These are phyloP conservation scores for Pammene fasciana DNA, from an alignment of 2,888 invertebrate genomes.

Conservation along the genomic window DNA sequence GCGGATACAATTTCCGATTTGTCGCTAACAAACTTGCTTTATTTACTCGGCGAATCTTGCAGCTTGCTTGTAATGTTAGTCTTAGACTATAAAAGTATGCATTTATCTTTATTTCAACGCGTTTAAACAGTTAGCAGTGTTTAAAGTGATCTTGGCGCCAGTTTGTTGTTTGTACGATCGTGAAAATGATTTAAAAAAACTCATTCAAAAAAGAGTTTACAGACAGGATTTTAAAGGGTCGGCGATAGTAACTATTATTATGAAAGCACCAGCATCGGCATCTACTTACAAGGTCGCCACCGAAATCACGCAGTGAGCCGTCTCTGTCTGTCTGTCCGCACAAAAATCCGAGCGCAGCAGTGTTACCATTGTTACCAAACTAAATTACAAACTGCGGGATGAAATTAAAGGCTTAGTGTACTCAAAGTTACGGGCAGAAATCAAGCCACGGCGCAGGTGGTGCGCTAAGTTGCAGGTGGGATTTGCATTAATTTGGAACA, in stretches of 20 bases:
- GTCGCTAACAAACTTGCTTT: constrained; percentile 52
- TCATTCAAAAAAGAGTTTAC: too few relatives aligned
- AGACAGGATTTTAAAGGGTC: too few relatives aligned
- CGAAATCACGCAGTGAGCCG: background rate
- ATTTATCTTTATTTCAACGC: too few relatives aligned
- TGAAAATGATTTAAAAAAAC: too few relatives aligned
- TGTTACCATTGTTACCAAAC: constrained; percentile 25
- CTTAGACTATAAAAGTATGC: background rate
- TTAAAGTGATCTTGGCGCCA: too few relatives aligned
- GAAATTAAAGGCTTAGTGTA: constrained; percentile 39
- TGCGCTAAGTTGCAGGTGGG: constrained; percentile 38
- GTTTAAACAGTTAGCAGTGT: too few relatives aligned
- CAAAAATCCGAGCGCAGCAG: constrained; percentile 3
- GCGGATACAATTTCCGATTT: constrained; percentile 54
- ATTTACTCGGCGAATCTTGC: constrained; percentile 44
- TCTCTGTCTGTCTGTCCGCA: background rate
- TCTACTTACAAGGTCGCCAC: too few relatives aligned
- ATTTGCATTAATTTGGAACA: constrained; percentile 53
- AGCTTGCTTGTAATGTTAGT: background rate
- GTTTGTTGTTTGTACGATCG: too few relatives aligned
- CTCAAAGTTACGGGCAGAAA: constrained; percentile 39
- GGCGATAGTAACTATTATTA: too few relatives aligned
- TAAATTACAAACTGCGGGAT: constrained; percentile 26
- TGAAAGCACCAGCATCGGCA: too few relatives aligned
- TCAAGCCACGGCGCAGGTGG: constrained; percentile 34